Evolutionary conservation across 2,113 vertebrate genomes (phyloP).

Genomic region (Mastomys natalensis): DNA sequence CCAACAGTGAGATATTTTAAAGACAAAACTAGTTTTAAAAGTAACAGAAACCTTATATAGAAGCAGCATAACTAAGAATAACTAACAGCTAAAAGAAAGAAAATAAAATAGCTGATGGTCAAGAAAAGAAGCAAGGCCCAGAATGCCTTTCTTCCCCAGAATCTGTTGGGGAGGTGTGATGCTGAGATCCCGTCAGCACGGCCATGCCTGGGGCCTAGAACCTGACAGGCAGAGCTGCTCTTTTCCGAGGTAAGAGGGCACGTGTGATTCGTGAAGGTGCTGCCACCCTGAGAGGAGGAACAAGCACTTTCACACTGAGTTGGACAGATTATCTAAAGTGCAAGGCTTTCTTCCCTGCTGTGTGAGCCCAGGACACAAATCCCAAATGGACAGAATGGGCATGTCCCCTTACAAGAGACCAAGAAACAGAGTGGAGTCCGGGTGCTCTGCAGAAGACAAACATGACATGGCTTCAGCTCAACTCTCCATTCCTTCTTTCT

Average conservation of each 20-base stretch:
- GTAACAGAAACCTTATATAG: neutral
- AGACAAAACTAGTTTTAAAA: conserved; percentile 10
- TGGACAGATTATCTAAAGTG: neutral
- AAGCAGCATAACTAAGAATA: neutral
- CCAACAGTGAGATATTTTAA: neutral
- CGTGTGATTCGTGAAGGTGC: no score
- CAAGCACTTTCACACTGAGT: neutral
- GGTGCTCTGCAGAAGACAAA: neutral
- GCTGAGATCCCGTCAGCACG: neutral
- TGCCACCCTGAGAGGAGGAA: neutral
- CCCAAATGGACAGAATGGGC: neutral
- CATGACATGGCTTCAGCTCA: neutral
- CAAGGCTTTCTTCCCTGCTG: neutral
- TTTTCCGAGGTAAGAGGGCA: neutral
- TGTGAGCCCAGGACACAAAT: neutral
- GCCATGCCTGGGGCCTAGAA: neutral
- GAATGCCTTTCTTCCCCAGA: neutral
- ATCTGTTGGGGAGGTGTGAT: neutral
- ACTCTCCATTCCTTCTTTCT: neutral
- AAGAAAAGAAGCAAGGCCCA: conserved; percentile 13
- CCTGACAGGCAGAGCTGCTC: neutral
- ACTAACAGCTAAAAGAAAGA: conserved; percentile 17
- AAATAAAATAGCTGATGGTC: neutral
- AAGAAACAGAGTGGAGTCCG: neutral
- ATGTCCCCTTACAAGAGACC: neutral